Evolutionary conservation across 2,797 vertebrate species (phyloP), one percentile per base, ranked within the genome.

Genomic region (Onychomys arenicola): DNA sequence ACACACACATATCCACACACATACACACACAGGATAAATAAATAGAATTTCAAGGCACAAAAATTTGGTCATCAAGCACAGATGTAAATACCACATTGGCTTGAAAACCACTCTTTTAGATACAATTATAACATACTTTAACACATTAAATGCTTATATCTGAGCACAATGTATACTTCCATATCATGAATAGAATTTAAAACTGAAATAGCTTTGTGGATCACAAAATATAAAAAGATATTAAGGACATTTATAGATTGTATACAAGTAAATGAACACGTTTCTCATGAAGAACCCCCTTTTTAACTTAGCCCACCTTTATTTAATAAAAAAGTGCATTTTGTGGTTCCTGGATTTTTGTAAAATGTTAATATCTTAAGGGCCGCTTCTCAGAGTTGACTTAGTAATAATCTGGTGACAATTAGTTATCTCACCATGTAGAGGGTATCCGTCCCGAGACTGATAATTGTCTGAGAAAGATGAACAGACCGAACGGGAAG

Each of bases 101-200:
- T 94, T 91, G 25, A 89, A 78, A 96, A 95, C 23, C 61, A 2
- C 6, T 91, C n/a, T 87, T 95, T 95, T 55, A 90, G 55, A 80
- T 86, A 92, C 69, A 40, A 57, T 85, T 92, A 37, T 57, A 75
- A 93, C 19, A 84, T 90, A 73, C 87, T 89, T 84, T 34, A 63
- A 37, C 6, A 81, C 1, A 19, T n/a, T 1, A 95, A 61, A 83
- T 59, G 1, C 9, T 2, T 4, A 67, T 89, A 9, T 78, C 88
- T 75, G 32, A 93, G 73, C 46, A 0, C 73, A 46, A 76, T 13
- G 4, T 19, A 65, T 17, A 65, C 21, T 84, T 85, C 67, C 25
- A 52, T 76, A 6, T 73, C 46, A 21, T 73, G 63, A 75, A 40
- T 5, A 61, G 43, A 91, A 94, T 91, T 4, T 95, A 90, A 96